phyloP scores from a whole-genome alignment of 2,113 vertebrate species.

The Menidia beryllina region DNA sequence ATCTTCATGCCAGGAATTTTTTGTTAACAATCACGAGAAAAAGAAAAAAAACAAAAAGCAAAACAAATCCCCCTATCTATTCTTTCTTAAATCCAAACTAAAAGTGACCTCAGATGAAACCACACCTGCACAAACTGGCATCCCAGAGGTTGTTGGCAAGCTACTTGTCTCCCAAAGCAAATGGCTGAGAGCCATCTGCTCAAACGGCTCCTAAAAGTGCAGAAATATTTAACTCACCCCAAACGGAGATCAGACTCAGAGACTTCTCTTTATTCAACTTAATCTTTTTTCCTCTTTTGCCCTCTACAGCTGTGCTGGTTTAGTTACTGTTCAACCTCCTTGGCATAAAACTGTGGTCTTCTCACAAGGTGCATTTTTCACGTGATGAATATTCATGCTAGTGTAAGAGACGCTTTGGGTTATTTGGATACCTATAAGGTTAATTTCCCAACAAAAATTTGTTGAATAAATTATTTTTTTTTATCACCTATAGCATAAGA shows the following conservation, averaged over 20 bases:
- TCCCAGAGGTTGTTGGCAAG: slow-evolving; percentile 53
- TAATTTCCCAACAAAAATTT: too few species aligned
- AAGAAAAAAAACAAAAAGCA: too few species aligned
- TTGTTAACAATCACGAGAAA: slow-evolving; percentile 18
- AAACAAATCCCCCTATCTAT: slow-evolving; percentile 17
- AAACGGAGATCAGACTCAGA: slow-evolving; percentile 39
- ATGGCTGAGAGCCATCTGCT: slow-evolving; percentile 62
- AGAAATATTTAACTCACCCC: slow-evolving; percentile 39
- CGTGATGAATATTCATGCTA: background rate
- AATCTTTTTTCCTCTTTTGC: background rate
- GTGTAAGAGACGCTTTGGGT: background rate
- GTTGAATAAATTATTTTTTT: too few species aligned
- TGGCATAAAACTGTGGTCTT: background rate
- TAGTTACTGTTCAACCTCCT: slow-evolving; percentile 1
- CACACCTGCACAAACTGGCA: slow-evolving; percentile 45
- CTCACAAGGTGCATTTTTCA: background rate
- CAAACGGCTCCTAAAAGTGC: slow-evolving; percentile 42
- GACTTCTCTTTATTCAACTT: slow-evolving; percentile 5
- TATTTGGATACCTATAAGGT: too few species aligned
- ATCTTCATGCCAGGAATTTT: slow-evolving; percentile 25
- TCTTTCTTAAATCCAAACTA: slow-evolving; percentile 32
- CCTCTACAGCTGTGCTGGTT: slow-evolving; percentile 25
- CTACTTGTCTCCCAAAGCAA: slow-evolving; percentile 51
- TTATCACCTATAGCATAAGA: too few species aligned
- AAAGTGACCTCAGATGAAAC: slow-evolving; percentile 52